Evolutionary conservation across 2,888 invertebrate genomes (phyloP), one percentile per base, ranked within the genome.

Genomic region (Epicampocera succincta): DNA sequence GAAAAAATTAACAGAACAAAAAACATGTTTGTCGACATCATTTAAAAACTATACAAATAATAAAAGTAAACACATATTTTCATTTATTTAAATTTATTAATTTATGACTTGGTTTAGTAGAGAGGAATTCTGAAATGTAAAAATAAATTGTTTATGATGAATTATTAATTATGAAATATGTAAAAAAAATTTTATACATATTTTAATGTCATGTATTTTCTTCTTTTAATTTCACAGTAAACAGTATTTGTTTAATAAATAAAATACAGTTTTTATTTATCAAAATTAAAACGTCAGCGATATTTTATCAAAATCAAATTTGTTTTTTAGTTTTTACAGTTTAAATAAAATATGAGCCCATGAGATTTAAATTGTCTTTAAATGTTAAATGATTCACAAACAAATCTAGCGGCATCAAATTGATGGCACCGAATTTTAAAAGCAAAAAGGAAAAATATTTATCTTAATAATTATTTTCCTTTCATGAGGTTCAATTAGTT

Each of bases 61-160:
- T 63, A 60, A 60, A 56, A 42, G 40, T 60, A 66, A 66, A 66
- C 48, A 56, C 48, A 11, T 56, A 46, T 65, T 9, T 33, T 33
- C 33, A 58, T 74, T 66, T 74, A 74, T 74, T 74, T 48, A 42
- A 58, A 66, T 74, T 56, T 66, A 48, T 58, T 66, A 74, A 74
- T 74, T 65, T 66, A 74, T 58, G 48, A 66, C 40, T 40, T 13
- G 48, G 19, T 58, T 74, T 66, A 74, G 56, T 48, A 58, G 54
- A 54, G 44, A 21, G 65, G 3, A 46, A 40, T 17, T 63, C 44
- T 56, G n/a, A 61, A 42, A 12, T 29, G 11, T 25, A 42, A 54
- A 54, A 54, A 15, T 6, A 66, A 52, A 54, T 29, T 68, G 13
- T 44, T 29, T 42, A 29, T 44, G 29, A 29, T 42, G 19, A 69